phyloP scores from a whole-genome alignment of 2,888 invertebrate genomes.

The Syrphus vitripennis region DNA sequence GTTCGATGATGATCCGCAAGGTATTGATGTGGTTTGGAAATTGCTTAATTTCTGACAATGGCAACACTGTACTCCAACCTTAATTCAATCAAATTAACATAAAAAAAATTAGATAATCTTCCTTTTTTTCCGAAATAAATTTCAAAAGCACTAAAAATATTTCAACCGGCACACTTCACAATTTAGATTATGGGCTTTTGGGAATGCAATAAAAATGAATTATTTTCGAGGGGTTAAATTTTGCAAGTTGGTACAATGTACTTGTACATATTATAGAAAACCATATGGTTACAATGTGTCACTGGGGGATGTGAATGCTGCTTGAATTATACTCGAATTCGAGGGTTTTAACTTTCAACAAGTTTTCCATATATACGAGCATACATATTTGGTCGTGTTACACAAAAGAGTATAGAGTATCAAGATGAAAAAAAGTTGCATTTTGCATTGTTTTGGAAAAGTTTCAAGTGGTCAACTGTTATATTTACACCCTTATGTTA shows the following conservation, averaged over 20 bases:
- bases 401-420: neutral
- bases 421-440: slow-evolving; percentile 16
- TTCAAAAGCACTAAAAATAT: neutral
- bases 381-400: neutral
- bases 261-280: too few species aligned
- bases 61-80: neutral
- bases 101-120: neutral
- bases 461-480: slow-evolving; percentile 34
- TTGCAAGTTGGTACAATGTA: slow-evolving; percentile 9
- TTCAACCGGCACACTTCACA: neutral
- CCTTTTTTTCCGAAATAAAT: neutral
- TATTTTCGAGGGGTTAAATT: slow-evolving; percentile 34
- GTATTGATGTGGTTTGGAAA: neutral
- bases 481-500: slow-evolving; percentile 11
- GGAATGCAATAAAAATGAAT: slow-evolving; percentile 11
- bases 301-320: slow-evolving; percentile 14
- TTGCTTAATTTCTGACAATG: neutral
- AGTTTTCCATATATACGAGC: slow-evolving; percentile 5
- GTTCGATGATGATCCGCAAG: too few species aligned
- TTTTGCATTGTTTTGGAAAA: neutral
- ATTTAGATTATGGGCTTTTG: neutral
- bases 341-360: slow-evolving; percentile 52
- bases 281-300: slow-evolving; percentile 56
- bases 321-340: slow-evolving; percentile 5
- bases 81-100: neutral